A percentile compares a stretch with the other conserved stretches of the same genome.
These are phyloP conservation scores for Nerophis lumbriciformis DNA, from an alignment of 2,113 vertebrate genomes.

Conservation along the genomic window DNA sequence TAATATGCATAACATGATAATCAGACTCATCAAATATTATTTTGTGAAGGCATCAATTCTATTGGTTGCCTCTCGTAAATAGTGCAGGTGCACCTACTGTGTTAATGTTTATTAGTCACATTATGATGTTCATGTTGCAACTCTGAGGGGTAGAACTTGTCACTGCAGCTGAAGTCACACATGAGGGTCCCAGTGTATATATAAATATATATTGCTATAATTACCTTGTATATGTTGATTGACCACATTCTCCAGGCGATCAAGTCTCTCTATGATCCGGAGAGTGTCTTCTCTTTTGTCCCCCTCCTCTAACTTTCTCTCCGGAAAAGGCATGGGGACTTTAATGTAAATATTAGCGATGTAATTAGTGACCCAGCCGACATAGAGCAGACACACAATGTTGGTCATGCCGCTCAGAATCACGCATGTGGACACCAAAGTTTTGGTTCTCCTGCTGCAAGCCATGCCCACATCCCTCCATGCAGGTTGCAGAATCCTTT, in stretches of 20 bases:
- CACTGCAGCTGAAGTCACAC: not conserved
- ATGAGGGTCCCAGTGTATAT: not conserved
- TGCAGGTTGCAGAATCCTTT: conserved; percentile 69
- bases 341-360: conserved; percentile 93
- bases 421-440: conserved; percentile 98
- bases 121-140: no score
- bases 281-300: conserved; percentile 91
- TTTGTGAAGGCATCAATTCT: no score
- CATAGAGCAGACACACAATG: conserved; percentile 93
- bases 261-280: conserved; percentile 92
- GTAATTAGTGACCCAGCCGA: conserved; percentile 98
- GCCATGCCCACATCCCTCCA: conserved; percentile 95
- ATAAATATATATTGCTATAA: no score
- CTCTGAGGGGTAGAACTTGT: not conserved
- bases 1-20: no score
- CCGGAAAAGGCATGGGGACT: conserved; percentile 86
- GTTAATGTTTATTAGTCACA: no score
- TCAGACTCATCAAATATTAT: no score
- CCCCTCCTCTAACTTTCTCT: conserved; percentile 86
- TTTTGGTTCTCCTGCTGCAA: conserved; percentile 98
- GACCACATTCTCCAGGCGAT: conserved; percentile 94
- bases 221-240: conserved; percentile 98
- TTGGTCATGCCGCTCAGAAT: conserved; percentile 98
- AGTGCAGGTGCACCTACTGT: no score
- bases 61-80: no score